phyloP scores from a whole-genome alignment of 2,888 invertebrate genomes.

The Rhabditoides inermis region DNA sequence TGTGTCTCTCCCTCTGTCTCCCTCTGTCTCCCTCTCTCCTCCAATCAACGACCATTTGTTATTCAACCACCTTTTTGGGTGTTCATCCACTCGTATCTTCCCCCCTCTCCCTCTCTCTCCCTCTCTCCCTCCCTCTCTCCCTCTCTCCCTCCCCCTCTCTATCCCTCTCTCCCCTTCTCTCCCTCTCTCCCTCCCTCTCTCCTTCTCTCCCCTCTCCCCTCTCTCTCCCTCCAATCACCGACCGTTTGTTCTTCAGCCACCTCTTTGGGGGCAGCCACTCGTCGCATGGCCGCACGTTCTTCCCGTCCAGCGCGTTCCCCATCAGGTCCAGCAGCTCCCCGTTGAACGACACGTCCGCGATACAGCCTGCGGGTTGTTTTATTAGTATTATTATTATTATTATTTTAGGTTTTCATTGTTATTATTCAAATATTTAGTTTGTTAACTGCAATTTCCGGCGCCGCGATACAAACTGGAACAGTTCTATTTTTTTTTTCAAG shows the following conservation, averaged over 20 bases:
- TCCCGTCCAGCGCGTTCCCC: constrained; percentile 66
- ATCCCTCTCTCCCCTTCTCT: not conserved
- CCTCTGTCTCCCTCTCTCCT: not conserved
- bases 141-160: constrained; percentile 15
- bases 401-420: no score
- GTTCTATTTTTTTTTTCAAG: no score
- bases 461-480: no score
- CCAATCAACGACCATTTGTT: no score
- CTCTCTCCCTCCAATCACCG: constrained; percentile 1
- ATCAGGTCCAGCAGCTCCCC: constrained; percentile 65
- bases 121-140: constrained; percentile 25
- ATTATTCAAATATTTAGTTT: no score
- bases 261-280: constrained; percentile 31
- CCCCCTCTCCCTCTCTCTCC: constrained; percentile 28
- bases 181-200: not conserved
- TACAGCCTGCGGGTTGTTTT: constrained; percentile 74
- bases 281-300: constrained; percentile 63
- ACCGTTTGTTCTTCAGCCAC: constrained; percentile 19
- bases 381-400: no score
- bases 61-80: constrained; percentile 11
- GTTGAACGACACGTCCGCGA: constrained; percentile 70
- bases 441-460: no score
- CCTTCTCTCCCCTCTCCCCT: not conserved
- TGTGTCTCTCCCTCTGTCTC: not conserved
- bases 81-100: constrained; percentile 30